These are phyloP conservation scores for Alectura lathami DNA, from an alignment of 2,113 vertebrate species.

Conservation along the genomic window DNA sequence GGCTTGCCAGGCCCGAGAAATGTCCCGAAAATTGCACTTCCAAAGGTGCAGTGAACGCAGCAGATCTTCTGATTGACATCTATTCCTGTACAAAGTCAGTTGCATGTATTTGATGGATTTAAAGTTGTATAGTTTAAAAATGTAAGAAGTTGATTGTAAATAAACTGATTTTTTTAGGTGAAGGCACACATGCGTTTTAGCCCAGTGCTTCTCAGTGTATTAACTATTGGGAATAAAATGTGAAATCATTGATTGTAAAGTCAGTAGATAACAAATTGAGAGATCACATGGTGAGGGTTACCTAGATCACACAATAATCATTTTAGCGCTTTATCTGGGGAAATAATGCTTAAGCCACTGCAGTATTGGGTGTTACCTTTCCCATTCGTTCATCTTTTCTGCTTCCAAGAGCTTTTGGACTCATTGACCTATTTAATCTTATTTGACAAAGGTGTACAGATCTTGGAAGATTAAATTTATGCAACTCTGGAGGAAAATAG, in stretches of 20 bases:
- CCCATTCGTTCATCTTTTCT: not conserved
- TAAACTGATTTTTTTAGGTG: not conserved
- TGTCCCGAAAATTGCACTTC: not conserved
- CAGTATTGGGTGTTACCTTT: not conserved
- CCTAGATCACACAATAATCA: not conserved
- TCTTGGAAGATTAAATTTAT: not conserved
- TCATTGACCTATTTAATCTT: not conserved
- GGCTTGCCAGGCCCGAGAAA: not conserved
- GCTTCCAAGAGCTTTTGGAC: not conserved
- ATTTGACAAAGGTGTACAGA: not conserved
- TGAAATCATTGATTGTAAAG: not conserved
- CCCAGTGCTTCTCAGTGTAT: rapidly evolving
- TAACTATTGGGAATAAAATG: not conserved
- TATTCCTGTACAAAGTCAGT: not conserved
- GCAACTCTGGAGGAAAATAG: not conserved
- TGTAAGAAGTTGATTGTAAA: not conserved
- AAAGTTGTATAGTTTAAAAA: not conserved
- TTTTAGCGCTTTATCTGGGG: slow-evolving; percentile 31
- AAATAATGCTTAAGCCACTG: slow-evolving; percentile 12
- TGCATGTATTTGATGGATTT: not conserved
- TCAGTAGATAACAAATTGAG: not conserved
- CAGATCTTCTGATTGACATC: not conserved
- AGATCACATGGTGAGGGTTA: not conserved
- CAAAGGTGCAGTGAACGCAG: rapidly evolving
- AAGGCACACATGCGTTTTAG: rapidly evolving